Percentiles rank a stretch among this genome's conserved stretches.
phyloP scores from a whole-genome alignment of 1,140 invertebrate genomes.

The Reticulitermes speratus region DNA sequence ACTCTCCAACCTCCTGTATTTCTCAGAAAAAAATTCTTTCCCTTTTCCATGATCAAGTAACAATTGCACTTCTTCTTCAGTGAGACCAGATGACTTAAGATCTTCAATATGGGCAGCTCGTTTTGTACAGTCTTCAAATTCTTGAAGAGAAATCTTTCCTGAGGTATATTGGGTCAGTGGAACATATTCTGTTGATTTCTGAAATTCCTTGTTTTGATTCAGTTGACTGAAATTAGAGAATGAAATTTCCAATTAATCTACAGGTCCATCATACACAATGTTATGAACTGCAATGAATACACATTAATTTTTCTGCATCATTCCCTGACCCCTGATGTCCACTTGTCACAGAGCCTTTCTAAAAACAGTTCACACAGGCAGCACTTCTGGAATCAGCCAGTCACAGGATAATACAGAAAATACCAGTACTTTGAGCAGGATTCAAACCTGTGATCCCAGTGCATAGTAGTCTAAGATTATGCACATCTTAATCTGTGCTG shows the following conservation, averaged over 20 bases:
- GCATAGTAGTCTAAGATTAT: too few relatives aligned
- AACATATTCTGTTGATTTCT: constrained; percentile 36
- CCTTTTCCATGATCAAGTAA: constrained; percentile 33
- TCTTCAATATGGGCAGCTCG: constrained; percentile 28
- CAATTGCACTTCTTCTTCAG: constrained; percentile 39
- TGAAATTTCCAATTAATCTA: constrained; percentile 32
- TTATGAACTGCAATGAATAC: too few relatives aligned
- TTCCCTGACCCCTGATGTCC: too few relatives aligned
- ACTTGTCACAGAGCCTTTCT: too few relatives aligned
- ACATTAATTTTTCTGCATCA: too few relatives aligned
- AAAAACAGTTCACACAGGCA: too few relatives aligned
- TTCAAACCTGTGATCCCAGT: too few relatives aligned
- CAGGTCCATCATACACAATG: too few relatives aligned
- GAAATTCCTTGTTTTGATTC: constrained; percentile 38
- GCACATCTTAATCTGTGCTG: too few relatives aligned
- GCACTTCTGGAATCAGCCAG: too few relatives aligned
- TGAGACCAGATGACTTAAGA: constrained; percentile 39
- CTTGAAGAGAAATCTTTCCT: constrained; percentile 38
- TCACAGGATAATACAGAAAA: too few relatives aligned
- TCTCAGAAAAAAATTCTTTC: not conserved
- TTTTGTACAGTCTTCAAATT: constrained; percentile 38
- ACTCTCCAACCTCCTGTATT: not conserved
- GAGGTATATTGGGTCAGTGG: constrained; percentile 37
- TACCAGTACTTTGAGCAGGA: too few relatives aligned
- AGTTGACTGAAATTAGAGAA: constrained; percentile 37